phyloP scores from a whole-genome alignment of 2,797 vertebrate genomes.

The Glyptemys insculpta region DNA sequence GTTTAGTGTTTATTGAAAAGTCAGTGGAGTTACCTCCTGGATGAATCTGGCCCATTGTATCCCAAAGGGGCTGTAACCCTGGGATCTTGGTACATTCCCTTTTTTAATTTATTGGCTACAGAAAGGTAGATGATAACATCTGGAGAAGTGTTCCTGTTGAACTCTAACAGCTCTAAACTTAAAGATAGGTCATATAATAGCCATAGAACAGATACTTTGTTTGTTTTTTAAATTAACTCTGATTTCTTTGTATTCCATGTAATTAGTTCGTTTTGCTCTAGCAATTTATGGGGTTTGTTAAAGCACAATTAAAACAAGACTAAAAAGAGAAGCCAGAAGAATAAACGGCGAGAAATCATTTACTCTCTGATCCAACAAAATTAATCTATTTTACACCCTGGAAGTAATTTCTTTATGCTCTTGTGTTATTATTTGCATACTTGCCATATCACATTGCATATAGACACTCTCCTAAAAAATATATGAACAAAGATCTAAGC shows the following conservation, averaged over 20 bases:
- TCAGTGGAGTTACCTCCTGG: accelerated
- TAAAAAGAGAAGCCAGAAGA: neutral
- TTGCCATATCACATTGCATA: accelerated
- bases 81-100: neutral
- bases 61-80: neutral
- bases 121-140: neutral
- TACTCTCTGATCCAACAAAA: slow-evolving; percentile 9
- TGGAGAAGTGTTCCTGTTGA: neutral
- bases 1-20: neutral
- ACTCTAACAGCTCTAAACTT: neutral
- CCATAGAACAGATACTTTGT: neutral
- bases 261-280: neutral
- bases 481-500: neutral
- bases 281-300: neutral
- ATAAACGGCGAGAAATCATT: neutral
- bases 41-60: accelerated
- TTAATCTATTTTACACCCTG: slow-evolving; percentile 8
- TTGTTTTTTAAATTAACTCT: slow-evolving; percentile 33
- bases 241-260: neutral
- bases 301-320: neutral
- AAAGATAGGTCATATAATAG: neutral
- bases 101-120: slow-evolving; percentile 3
- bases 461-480: neutral
- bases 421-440: neutral
- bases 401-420: slow-evolving; percentile 4